Percentiles rank a stretch among this genome's conserved stretches.
phyloP scores from a whole-genome alignment of 2,888 invertebrate genomes.

The Electrophaes corylata region DNA sequence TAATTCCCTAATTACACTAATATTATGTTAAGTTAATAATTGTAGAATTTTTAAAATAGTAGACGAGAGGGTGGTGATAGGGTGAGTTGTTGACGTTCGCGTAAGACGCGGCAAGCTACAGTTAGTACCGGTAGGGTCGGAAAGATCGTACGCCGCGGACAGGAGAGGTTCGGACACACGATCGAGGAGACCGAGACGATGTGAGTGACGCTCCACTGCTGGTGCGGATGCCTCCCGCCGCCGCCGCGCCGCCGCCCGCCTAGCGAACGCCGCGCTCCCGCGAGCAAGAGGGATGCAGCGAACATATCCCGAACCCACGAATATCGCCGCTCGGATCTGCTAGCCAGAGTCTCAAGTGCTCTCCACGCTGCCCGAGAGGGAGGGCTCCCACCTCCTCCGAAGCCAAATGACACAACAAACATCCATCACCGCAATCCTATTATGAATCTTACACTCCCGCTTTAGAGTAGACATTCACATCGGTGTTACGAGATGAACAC shows the following conservation, averaged over 20 bases:
- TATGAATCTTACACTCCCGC: conserved; percentile 51
- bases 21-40: conserved; percentile 44
- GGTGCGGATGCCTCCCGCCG: conserved; percentile 71
- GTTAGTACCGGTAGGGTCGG: conserved; percentile 75
- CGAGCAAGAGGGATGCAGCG: conserved; percentile 81
- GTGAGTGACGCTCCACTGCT: conserved; percentile 74
- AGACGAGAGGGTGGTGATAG: conserved; percentile 41
- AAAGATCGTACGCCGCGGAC: conserved; percentile 77
- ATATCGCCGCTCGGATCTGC: conserved; percentile 76
- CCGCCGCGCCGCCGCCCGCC: conserved; percentile 67
- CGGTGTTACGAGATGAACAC: conserved; percentile 72
- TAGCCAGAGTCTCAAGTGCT: conserved; percentile 77
- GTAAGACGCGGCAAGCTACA: conserved; percentile 62
- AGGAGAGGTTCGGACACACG: conserved; percentile 80
- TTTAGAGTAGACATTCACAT: conserved; percentile 60
- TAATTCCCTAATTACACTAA: conserved; percentile 42
- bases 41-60: conserved; percentile 27
- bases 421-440: conserved; percentile 42
- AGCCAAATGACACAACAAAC: conserved; percentile 59
- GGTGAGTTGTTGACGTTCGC: conserved; percentile 59
- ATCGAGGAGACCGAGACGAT: conserved; percentile 77
- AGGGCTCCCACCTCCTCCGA: conserved; percentile 62
- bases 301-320: conserved; percentile 65
- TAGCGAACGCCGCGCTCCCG: conserved; percentile 61
- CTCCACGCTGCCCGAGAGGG: conserved; percentile 72